These are phyloP conservation scores for Liolophura sinensis DNA, from an alignment of 1,140 invertebrate genomes.

Conservation along the genomic window DNA sequence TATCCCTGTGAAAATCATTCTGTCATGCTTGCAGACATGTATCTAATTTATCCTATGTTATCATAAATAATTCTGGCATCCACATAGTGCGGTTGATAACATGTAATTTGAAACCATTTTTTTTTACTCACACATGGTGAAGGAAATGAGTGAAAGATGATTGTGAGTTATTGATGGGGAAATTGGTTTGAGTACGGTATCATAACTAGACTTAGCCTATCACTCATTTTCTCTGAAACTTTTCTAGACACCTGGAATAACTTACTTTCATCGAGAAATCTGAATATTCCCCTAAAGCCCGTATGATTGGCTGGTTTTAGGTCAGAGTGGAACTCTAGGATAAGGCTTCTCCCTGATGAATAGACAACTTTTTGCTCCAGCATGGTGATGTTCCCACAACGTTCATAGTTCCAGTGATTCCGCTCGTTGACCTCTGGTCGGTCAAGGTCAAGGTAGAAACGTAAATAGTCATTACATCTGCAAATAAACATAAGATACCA, in stretches of 20 bases:
- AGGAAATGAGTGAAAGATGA: too few species aligned
- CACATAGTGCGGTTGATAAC: too few species aligned
- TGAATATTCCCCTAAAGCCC: slow-evolving; percentile 79
- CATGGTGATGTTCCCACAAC: slow-evolving; percentile 69
- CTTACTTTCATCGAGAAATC: slow-evolving; percentile 82
- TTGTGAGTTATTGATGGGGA: too few species aligned
- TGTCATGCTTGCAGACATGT: too few species aligned
- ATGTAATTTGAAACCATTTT: too few species aligned
- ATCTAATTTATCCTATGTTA: too few species aligned
- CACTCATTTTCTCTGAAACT: background rate
- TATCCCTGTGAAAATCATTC: too few species aligned
- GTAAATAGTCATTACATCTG: slow-evolving; percentile 82
- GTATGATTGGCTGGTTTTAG: slow-evolving; percentile 66
- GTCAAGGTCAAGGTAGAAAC: slow-evolving; percentile 76
- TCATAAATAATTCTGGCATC: too few species aligned
- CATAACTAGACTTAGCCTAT: background rate
- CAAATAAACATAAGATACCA: slow-evolving; percentile 41
- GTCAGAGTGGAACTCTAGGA: slow-evolving; percentile 79
- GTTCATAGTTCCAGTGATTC: slow-evolving; percentile 73
- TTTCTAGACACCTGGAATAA: slow-evolving; percentile 29
- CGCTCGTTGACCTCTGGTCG: slow-evolving; percentile 75
- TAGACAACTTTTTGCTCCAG: slow-evolving; percentile 71
- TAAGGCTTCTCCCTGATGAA: slow-evolving; percentile 77
- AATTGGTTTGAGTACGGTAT: too few species aligned
- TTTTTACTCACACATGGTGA: too few species aligned